Conservation (phyloP, 2,113 vertebrate genomes). For the Perca fluviatilis region DNA sequence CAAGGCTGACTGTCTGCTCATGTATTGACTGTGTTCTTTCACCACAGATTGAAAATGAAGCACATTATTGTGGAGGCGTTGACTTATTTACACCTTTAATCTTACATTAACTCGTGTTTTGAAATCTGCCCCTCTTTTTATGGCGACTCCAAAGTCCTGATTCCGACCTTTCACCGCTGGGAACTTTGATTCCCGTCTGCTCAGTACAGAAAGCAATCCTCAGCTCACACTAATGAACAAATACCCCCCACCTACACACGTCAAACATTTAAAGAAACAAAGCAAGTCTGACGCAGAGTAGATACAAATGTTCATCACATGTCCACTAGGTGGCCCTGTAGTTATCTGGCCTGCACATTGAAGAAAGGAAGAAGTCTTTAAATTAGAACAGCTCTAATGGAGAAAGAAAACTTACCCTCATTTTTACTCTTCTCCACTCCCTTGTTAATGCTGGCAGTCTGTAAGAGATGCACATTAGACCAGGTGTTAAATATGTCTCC, state of each 20-base stretch:
- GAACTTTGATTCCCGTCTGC: not conserved
- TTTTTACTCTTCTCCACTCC: slow-evolving; percentile 78
- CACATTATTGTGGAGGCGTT: not conserved
- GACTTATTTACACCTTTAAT: not conserved
- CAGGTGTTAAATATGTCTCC: not conserved
- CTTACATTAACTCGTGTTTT: slow-evolving; percentile 4
- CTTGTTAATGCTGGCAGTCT: slow-evolving; percentile 82
- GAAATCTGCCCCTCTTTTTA: slow-evolving; percentile 32
- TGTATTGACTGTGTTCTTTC: slow-evolving; percentile 7
- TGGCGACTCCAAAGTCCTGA: slow-evolving; percentile 53
- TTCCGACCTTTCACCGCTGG: slow-evolving; percentile 26
- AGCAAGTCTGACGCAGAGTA: not conserved
- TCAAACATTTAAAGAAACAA: not conserved
- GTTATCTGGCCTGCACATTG: not conserved
- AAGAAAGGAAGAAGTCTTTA: not conserved
- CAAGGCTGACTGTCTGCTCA: slow-evolving; percentile 46
- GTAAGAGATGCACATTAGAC: slow-evolving; percentile 36
- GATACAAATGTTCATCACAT: slow-evolving; percentile 8
- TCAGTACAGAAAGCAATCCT: not conserved
- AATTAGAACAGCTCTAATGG: not conserved
- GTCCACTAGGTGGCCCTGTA: slow-evolving; percentile 56
- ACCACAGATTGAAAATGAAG: slow-evolving; percentile 4
- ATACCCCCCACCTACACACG: not conserved
- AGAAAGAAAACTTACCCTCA: slow-evolving; percentile 75
- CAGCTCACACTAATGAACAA: not conserved